Conservation (phyloP, 64 coral and sea anemone species). For the Acropora yongei region DNA sequence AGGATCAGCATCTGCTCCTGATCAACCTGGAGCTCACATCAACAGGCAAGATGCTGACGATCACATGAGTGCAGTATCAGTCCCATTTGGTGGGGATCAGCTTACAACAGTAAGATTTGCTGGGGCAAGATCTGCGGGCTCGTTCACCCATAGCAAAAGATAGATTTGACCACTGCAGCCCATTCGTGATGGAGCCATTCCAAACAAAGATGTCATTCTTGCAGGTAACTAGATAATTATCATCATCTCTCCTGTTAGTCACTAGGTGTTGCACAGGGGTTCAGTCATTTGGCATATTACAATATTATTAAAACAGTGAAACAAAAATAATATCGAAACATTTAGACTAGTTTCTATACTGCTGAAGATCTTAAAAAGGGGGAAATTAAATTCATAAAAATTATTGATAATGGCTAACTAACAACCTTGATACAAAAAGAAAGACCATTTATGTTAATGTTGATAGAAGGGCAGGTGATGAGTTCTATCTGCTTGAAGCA, state of each 20-base stretch:
- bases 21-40: slow-evolving; percentile 30
- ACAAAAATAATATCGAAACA: neutral
- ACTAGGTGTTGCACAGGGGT: neutral
- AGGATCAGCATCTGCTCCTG: slow-evolving; percentile 7
- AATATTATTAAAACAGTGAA: neutral
- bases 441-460: neutral
- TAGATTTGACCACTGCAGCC: slow-evolving; percentile 57
- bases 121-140: slow-evolving; percentile 45
- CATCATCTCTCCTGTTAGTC: neutral
- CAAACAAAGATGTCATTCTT: slow-evolving; percentile 54
- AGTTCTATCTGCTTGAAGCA: neutral
- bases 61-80: slow-evolving; percentile 22
- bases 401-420: neutral
- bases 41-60: slow-evolving; percentile 15
- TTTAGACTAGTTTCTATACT: neutral
- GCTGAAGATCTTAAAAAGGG: neutral
- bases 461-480: neutral
- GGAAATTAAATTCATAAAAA: neutral
- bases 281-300: neutral
- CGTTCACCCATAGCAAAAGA: slow-evolving; percentile 64
- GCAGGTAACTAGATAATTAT: slow-evolving; percentile 25
- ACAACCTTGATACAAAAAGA: neutral
- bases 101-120: slow-evolving; percentile 56
- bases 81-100: slow-evolving; percentile 50
- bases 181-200: slow-evolving; percentile 48